Percentiles rank a stretch among this genome's conserved stretches.
Evolutionary conservation across 2,113 vertebrate genomes (phyloP).

Genomic region (Lutjanus erythropterus): DNA sequence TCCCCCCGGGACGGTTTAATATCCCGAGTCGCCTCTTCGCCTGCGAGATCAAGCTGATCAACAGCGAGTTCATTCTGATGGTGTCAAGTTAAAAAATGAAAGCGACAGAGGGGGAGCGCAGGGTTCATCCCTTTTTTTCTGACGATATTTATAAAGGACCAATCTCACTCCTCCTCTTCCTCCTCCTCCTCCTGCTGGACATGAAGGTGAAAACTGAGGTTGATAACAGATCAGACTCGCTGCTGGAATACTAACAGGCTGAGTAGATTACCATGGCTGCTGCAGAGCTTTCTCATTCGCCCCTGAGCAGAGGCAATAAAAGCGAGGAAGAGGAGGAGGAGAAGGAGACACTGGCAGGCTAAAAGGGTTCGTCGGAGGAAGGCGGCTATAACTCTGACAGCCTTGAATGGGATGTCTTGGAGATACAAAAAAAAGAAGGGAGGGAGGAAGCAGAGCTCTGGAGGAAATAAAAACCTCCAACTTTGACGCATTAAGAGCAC

Average conservation of each 20-base stretch:
- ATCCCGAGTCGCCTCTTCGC: conserved; percentile 45
- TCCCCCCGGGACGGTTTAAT: conserved; percentile 63
- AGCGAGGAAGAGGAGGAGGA: conserved; percentile 28
- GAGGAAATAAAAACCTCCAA: conserved; percentile 54
- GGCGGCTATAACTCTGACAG: conserved; percentile 68
- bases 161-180: conserved; percentile 48
- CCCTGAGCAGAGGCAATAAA: conserved; percentile 72
- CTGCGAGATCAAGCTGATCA: conserved; percentile 69
- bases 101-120: not conserved
- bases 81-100: conserved; percentile 76
- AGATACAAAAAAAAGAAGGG: conserved; percentile 31
- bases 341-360: conserved; percentile 22
- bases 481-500: conserved; percentile 35
- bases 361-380: conserved; percentile 59
- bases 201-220: conserved; percentile 63
- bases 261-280: conserved; percentile 64
- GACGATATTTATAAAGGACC: conserved; percentile 50
- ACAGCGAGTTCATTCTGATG: conserved; percentile 65
- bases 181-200: conserved; percentile 58
- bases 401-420: conserved; percentile 51
- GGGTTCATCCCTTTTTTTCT: conserved; percentile 24
- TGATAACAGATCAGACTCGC: conserved; percentile 67
- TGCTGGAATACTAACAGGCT: conserved; percentile 72
- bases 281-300: conserved; percentile 44
- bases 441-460: not conserved